Conservation (phyloP, 2,888 invertebrate species). For the Drosophila neonasuta region DNA sequence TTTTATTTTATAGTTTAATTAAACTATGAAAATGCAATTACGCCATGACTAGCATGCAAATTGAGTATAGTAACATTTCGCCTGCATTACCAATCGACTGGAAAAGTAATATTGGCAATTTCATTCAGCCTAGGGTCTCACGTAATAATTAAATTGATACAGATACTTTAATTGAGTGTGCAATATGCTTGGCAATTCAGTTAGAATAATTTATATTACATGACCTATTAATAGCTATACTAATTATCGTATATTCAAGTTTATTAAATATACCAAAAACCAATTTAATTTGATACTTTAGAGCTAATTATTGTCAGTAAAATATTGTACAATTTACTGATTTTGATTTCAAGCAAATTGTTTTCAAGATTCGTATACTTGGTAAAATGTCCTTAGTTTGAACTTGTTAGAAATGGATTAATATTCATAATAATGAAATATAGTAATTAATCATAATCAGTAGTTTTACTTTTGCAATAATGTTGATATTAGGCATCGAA, state of each 20-base stretch:
- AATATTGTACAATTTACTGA: neutral
- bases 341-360: too few species aligned
- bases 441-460: too few species aligned
- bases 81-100: neutral
- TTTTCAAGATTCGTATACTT: too few species aligned
- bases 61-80: neutral
- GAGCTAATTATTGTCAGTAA: neutral
- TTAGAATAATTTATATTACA: neutral
- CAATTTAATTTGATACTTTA: neutral
- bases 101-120: neutral
- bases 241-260: neutral
- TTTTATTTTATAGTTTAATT: conserved; percentile 19
- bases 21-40: conserved; percentile 11
- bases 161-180: neutral
- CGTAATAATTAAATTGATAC: neutral
- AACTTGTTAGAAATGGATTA: too few species aligned
- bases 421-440: too few species aligned
- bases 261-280: neutral
- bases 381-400: too few species aligned
- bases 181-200: neutral
- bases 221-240: neutral
- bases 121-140: neutral
- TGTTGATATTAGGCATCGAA: too few species aligned
- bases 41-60: neutral
- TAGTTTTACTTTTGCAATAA: too few species aligned